A percentile compares a stretch with the other conserved stretches of the same genome.
Conservation (phyloP, 2,888 invertebrate species). For the Drosophila nigricruria region DNA sequence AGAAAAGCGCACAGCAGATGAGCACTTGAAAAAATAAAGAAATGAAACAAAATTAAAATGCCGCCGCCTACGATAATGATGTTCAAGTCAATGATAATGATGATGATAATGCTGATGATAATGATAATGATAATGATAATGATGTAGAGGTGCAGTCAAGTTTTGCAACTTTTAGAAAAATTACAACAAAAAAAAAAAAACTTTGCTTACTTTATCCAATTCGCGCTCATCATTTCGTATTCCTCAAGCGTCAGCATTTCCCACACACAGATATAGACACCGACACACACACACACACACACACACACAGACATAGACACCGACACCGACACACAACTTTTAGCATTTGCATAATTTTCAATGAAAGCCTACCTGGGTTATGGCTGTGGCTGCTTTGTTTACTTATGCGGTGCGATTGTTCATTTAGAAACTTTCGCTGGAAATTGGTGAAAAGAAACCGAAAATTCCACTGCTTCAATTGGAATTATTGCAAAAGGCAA, state of each 20-base stretch:
- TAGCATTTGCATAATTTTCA: conserved; percentile 68
- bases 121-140: conserved; percentile 19
- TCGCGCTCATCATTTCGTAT: conserved; percentile 24
- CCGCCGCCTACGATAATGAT: conserved; percentile 25
- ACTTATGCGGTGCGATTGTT: conserved; percentile 14
- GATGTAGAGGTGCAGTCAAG: conserved; percentile 23
- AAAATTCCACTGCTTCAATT: conserved; percentile 25
- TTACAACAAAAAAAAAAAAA: conserved; percentile 11
- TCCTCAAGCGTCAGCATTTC: conserved; percentile 30
- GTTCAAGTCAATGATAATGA: conserved; percentile 15
- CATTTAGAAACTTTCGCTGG: conserved; percentile 2
- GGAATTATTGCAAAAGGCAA: conserved; percentile 1
- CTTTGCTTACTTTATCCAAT: conserved; percentile 5
- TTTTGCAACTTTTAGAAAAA: conserved; percentile 31
- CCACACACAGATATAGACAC: not conserved
- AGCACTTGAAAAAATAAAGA: conserved; percentile 64
- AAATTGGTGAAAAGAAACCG: not conserved
- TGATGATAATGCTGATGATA: conserved; percentile 8
- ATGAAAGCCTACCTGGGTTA: conserved; percentile 27
- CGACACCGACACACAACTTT: conserved; percentile 13
- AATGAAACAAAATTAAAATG: conserved; percentile 68
- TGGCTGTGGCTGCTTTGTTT: not conserved
- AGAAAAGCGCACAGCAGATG: conserved; percentile 46
- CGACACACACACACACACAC: conserved; percentile 8
- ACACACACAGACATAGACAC: too few species aligned